A percentile compares a stretch with the other conserved stretches of the same genome.
Evolutionary conservation across 2,797 vertebrate genomes (phyloP).

Genomic region (Chaetodon trifasciatus): DNA sequence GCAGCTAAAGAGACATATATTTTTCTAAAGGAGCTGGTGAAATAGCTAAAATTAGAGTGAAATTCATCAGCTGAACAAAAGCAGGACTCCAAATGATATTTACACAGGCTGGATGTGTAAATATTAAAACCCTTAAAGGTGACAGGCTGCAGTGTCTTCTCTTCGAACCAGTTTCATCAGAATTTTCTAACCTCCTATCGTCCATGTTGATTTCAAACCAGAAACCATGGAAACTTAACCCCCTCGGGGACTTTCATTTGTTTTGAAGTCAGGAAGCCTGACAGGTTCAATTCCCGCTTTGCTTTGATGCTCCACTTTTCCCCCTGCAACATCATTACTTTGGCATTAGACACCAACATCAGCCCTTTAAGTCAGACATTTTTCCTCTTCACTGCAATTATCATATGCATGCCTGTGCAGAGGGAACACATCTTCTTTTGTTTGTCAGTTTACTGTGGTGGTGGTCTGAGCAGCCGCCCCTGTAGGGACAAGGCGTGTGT

Average conservation of each 20-base stretch:
- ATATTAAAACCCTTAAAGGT: background rate
- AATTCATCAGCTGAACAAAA: background rate
- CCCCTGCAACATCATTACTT: slow-evolving; percentile 61
- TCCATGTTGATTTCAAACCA: background rate
- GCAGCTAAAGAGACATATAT: background rate
- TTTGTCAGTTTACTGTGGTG: slow-evolving; percentile 39
- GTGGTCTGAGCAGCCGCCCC: slow-evolving; percentile 35
- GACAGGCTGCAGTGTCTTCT: background rate
- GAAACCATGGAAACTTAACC: background rate
- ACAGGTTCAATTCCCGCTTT: slow-evolving; percentile 45
- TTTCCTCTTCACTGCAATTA: slow-evolving; percentile 66
- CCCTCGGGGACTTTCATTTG: slow-evolving; percentile 5
- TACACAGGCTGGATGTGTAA: background rate
- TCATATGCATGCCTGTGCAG: slow-evolving; percentile 69
- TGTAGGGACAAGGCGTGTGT: slow-evolving; percentile 17
- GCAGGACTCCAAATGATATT: no score
- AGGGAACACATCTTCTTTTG: slow-evolving; percentile 68
- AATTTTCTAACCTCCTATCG: background rate
- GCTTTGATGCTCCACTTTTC: slow-evolving; percentile 51
- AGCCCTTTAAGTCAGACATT: slow-evolving; percentile 53
- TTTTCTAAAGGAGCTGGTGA: background rate
- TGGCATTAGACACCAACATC: slow-evolving; percentile 62
- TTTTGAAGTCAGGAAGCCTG: slow-evolving; percentile 48
- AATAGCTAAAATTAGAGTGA: background rate
- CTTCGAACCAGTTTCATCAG: background rate